Base-by-base conservation (phyloP, 1,140 invertebrate species). In the Calycopis cecrops region DNA sequence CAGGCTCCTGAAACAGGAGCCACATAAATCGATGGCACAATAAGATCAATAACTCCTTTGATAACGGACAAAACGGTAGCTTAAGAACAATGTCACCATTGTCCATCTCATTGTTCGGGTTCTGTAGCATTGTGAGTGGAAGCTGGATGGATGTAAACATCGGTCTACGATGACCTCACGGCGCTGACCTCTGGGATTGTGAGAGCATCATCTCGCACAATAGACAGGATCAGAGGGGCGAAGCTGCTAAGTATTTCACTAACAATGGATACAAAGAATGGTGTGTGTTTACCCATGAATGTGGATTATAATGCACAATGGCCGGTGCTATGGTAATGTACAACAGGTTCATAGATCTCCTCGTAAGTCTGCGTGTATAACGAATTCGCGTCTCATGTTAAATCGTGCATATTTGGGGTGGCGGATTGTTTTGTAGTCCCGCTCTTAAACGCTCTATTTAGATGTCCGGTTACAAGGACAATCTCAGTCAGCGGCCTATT, bases 231-330 rank as follows among this genome's bases (percentile, higher is more conserved):
- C 73, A 66, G 70, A 83, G 77, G 79, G 81, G 78, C 71, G 77
- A 83, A 74, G 71, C 77, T 80, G 79, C 80, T 81, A 83, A 85
- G 82, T 83, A 83, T 83, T 75, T 74, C 75, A 65, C 65, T 62
- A 67, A 85, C 79, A 85, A 85, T 81, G 57, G 73, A 66, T 52
- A 85, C 79, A 85, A 84, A 82, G 79, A 71, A 55, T 57, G 73
- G 73, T 85, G 82, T 85, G 73, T 85, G 81, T 85, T 85, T 85
- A 82, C 77, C 74, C 79, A 85, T 85, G 82, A 85, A 85, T 74
- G 70, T 74, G 65, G 71, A 79, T 65, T 73, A 81, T 72, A 76
- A 76, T 73, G 61, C 64, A 84, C 77, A 84, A 84, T 77, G 57
- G 74, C 67, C 71, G 60, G 69, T 73, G 71, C 73, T 76, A 79